Evolutionary conservation across 2,113 vertebrate species (phyloP).

Genomic region (Brevimyrus niger): DNA sequence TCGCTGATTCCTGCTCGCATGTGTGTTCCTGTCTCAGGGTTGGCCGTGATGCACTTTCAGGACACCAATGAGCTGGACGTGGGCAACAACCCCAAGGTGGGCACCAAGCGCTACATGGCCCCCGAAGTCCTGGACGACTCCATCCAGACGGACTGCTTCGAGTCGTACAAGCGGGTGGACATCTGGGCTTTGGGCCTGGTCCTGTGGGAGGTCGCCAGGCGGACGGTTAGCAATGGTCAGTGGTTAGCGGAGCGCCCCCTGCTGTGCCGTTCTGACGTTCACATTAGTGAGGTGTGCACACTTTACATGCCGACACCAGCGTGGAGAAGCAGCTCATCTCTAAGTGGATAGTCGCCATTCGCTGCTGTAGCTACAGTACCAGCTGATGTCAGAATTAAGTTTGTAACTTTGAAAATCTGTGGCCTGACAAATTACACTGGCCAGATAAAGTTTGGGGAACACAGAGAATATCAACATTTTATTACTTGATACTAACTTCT

Average conservation of each 20-base stretch:
- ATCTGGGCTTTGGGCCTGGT: slow-evolving; percentile 98
- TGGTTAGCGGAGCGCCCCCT: neutral
- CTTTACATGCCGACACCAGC: neutral
- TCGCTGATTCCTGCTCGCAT: neutral
- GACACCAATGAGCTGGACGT: slow-evolving; percentile 94
- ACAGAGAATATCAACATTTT: neutral
- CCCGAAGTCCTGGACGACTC: slow-evolving; percentile 91
- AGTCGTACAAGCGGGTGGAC: slow-evolving; percentile 92
- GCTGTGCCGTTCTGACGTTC: neutral
- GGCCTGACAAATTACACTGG: neutral
- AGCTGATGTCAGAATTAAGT: neutral
- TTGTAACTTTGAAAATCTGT: neutral
- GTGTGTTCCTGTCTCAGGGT: slow-evolving; percentile 55
- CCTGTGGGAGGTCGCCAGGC: slow-evolving; percentile 89
- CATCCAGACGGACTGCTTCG: slow-evolving; percentile 94
- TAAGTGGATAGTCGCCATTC: neutral
- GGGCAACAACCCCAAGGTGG: slow-evolving; percentile 94
- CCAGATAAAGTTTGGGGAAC: neutral
- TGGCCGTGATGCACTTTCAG: slow-evolving; percentile 98
- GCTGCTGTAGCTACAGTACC: neutral
- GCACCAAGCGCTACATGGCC: slow-evolving; percentile 98
- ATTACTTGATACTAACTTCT: neutral
- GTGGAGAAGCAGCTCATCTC: neutral
- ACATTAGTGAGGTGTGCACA: neutral
- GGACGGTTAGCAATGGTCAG: slow-evolving; percentile 94